Conservation (phyloP, 2,888 invertebrate species). For the Andrena bucephala region DNA sequence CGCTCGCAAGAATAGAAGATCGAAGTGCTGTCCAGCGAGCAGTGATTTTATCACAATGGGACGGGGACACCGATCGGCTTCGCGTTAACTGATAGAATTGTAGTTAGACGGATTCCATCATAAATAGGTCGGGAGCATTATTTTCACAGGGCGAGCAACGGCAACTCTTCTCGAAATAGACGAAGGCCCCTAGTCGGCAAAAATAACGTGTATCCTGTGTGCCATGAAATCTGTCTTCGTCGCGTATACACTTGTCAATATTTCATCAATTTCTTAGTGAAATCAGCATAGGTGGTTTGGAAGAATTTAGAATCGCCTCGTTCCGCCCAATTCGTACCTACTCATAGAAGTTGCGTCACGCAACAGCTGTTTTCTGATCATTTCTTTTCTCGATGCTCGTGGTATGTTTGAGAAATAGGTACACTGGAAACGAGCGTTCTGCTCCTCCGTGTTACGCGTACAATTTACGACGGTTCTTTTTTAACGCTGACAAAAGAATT, state of each 20-base stretch:
- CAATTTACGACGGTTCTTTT: constrained; percentile 19
- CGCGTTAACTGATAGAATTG: constrained; percentile 30
- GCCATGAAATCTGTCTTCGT: constrained; percentile 32
- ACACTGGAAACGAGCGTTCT: not conserved
- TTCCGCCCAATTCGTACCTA: not conserved
- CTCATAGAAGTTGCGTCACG: too few relatives aligned
- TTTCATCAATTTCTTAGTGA: not conserved
- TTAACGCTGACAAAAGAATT: constrained; percentile 25
- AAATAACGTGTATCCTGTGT: constrained; percentile 78
- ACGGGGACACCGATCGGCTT: constrained; percentile 9
- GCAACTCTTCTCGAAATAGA: constrained; percentile 81
- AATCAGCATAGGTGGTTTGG: not conserved
- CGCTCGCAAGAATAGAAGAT: constrained; percentile 51
- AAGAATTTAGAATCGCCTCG: not conserved
- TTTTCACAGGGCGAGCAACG: constrained; percentile 72
- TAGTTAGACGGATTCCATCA: constrained; percentile 73
- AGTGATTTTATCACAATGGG: constrained; percentile 10
- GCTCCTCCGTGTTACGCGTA: too few relatives aligned
- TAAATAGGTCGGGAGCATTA: constrained; percentile 83
- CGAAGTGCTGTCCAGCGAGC: constrained; percentile 14
- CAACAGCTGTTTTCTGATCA: not conserved
- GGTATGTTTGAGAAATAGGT: not conserved
- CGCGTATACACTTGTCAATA: constrained; percentile 18
- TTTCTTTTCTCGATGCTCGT: not conserved
- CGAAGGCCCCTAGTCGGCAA: constrained; percentile 82